Base-by-base conservation (phyloP, 53 echinoderm and acorn worm genomes). In the Temnopleurus reevesii region DNA sequence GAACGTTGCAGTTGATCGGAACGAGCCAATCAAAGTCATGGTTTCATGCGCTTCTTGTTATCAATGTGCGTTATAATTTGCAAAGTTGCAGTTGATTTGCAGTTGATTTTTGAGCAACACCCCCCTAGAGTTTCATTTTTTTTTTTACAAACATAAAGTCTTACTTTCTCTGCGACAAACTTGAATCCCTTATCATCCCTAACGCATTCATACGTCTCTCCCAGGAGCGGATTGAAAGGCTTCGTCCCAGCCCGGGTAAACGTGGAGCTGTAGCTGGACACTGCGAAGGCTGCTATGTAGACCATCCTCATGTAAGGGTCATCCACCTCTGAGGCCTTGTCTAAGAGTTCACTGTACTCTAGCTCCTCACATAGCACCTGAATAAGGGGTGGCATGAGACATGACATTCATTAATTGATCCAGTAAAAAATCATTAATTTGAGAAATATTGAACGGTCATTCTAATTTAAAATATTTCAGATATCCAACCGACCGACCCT, bases 281-380 rank as follows among this genome's bases (percentile, higher is more conserved):
- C 94, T 26, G 96, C 99, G 55, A 99, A 99, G 23, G 99, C 94
- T 55, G 99, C 94, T 13, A 99, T 89, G 60, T 92, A 94, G 12
- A 96, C 95, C 96, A 99, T 99, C 28, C 99, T 89, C 86, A 93
- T 93, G 85, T 86, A 96, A 7, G 95, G 96, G 80, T 99, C 94
- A 28, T 96, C 96, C 10, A 95, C 92, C 81, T 95, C 99, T 24
- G 92, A 91, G 38, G 99, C 99, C 61, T 96, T 94, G 91, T 99
- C 99, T n/a, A 99, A 83, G 17, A 99, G 91, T 84, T 99, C 99
- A 77, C 99, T 99, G 92, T 99, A 99, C 90, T 99, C 99, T 21
- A 99, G 86, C 89, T 99, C 99, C 71, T 99, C 99, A 86, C 96
- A 92, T 55, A 99, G 90, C 17, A 95, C 95, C 99, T 99, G 36